A percentile compares a stretch with the other conserved stretches of the same genome.
These are phyloP conservation scores for Metacarcinus magister DNA, from an alignment of 2,888 invertebrate genomes.

Conservation along the genomic window DNA sequence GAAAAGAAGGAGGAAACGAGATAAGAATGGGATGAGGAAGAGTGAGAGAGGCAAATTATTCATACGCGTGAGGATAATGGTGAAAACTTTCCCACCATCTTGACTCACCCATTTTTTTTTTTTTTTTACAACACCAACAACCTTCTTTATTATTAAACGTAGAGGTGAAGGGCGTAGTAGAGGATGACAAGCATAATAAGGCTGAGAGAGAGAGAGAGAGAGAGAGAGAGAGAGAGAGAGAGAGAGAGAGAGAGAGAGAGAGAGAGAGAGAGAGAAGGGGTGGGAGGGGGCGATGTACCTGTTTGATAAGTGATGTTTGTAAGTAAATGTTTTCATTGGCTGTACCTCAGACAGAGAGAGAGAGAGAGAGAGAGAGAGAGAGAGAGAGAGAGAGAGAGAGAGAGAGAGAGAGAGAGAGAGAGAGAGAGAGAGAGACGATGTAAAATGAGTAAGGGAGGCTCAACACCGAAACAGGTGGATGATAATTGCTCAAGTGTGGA, in stretches of 20 bases:
- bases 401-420: conserved; percentile 59
- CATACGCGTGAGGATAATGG: not conserved
- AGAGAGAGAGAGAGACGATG: not conserved
- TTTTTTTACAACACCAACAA: not conserved
- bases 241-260: conserved; percentile 22
- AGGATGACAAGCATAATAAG: not conserved
- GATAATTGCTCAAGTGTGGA: conserved; percentile 31
- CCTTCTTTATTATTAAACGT: not conserved
- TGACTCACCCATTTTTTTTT: not conserved
- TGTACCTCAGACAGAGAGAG: not conserved
- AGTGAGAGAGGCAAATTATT: not conserved
- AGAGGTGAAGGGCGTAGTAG: not conserved
- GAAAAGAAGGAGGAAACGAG: not conserved
- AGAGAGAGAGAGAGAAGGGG: conserved; percentile 12
- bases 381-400: conserved; percentile 57
- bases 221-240: conserved; percentile 3
- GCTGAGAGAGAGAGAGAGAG: no score
- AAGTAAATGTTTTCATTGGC: not conserved
- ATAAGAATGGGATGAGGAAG: not conserved
- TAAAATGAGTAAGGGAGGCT: not conserved
- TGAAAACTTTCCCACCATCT: conserved; percentile 32
- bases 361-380: conserved; percentile 54
- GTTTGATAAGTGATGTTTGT: conserved; percentile 29
- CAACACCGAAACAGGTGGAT: not conserved
- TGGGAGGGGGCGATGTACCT: conserved; percentile 2